Evolutionary conservation across 2,797 vertebrate species (phyloP).

Genomic region (Fringilla coelebs): DNA sequence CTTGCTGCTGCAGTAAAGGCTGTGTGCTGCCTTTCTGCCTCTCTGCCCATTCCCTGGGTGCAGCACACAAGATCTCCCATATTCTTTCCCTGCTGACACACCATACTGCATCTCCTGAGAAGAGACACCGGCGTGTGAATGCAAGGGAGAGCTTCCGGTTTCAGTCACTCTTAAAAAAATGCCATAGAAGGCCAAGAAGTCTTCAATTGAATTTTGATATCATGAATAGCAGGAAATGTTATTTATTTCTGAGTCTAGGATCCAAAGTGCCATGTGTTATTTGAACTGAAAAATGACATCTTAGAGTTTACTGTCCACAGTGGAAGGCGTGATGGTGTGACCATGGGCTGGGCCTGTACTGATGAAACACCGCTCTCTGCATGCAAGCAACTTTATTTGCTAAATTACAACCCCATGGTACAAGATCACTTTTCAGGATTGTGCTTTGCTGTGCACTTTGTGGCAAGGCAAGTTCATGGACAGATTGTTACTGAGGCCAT

Average conservation of each 20-base stretch:
- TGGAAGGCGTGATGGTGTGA: not conserved
- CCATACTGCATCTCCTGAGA: not conserved
- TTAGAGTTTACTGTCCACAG: not conserved
- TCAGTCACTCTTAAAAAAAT: not conserved
- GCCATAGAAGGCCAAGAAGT: not conserved
- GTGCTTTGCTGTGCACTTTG: conserved; percentile 37
- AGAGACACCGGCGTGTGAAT: not conserved
- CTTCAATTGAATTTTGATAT: not conserved
- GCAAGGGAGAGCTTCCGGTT: not conserved
- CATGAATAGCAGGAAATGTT: not conserved
- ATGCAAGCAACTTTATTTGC: not conserved
- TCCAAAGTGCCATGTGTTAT: not conserved
- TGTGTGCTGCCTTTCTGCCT: not conserved
- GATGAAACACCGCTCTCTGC: not conserved
- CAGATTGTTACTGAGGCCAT: not conserved
- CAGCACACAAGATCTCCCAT: not conserved
- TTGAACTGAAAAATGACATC: not conserved
- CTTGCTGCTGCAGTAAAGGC: not conserved
- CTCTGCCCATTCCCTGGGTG: not conserved
- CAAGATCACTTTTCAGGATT: conserved; percentile 29
- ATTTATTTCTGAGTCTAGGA: not conserved
- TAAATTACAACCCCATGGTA: not conserved
- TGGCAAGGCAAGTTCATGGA: not conserved
- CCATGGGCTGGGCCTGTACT: not conserved
- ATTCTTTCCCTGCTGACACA: not conserved